phyloP scores from a whole-genome alignment of 2,888 invertebrate genomes.

The Andrena minutula region DNA sequence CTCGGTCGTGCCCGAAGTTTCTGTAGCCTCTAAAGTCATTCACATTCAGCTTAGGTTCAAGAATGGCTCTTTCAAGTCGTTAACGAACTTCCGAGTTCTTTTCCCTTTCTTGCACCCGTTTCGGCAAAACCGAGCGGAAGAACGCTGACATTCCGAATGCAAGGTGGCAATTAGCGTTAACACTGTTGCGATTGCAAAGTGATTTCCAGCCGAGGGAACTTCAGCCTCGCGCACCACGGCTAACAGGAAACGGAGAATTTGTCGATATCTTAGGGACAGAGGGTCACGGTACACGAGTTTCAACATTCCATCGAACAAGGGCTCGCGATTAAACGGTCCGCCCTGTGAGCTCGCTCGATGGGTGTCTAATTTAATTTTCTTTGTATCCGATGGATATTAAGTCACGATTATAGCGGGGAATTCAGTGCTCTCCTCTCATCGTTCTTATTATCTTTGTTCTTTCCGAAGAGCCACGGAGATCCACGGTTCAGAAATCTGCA shows the following conservation, averaged over 20 bases:
- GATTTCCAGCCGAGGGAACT: constrained; percentile 40
- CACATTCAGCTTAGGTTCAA: constrained; percentile 46
- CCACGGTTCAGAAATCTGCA: constrained; percentile 19
- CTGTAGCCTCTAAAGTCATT: constrained; percentile 24
- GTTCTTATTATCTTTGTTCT: constrained; percentile 28
- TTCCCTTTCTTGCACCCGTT: constrained; percentile 24
- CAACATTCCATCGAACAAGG: not conserved
- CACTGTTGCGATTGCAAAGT: constrained; percentile 46
- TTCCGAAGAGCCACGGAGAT: constrained; percentile 29
- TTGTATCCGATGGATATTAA: constrained; percentile 10
- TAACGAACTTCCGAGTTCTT: constrained; percentile 54
- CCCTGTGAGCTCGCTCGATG: not conserved
- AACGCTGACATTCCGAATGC: constrained; percentile 56
- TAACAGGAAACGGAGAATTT: not conserved
- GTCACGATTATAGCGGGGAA: constrained; percentile 32
- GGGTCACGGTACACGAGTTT: not conserved
- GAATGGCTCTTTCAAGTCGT: constrained; percentile 52
- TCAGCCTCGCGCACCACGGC: not conserved
- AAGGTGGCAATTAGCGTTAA: constrained; percentile 57
- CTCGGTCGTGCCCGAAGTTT: constrained; percentile 20
- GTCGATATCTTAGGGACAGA: constrained; percentile 3
- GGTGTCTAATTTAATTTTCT: constrained; percentile 41
- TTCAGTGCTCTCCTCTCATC: constrained; percentile 10
- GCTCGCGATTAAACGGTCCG: constrained; percentile 22
- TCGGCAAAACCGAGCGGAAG: constrained; percentile 32